phyloP scores from a whole-genome alignment of 2,888 invertebrate species.

The Synergus laeviventris region DNA sequence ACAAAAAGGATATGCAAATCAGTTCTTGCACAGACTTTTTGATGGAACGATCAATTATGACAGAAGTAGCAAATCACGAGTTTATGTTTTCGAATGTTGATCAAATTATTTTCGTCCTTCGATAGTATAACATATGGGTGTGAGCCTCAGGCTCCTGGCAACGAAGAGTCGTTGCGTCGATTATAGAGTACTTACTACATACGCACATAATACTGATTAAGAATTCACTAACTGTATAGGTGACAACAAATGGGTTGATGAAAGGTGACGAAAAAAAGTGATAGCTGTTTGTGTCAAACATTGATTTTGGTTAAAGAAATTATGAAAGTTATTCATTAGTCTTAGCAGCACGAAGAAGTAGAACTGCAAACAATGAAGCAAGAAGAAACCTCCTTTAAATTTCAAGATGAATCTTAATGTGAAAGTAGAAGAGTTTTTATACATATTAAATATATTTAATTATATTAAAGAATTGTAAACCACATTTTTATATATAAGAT shows the following conservation, averaged over 20 bases:
- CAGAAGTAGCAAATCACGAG: neutral
- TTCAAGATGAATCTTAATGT: slow-evolving; percentile 22
- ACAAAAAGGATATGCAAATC: neutral
- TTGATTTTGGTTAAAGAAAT: slow-evolving; percentile 18
- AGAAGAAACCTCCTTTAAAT: slow-evolving; percentile 18
- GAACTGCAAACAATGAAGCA: slow-evolving; percentile 16
- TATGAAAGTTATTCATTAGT: slow-evolving; percentile 26
- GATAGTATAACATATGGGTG: slow-evolving; percentile 29
- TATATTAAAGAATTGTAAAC: too few relatives aligned
- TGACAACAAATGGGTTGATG: slow-evolving; percentile 14
- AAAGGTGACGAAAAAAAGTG: slow-evolving; percentile 24
- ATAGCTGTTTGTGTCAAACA: neutral
- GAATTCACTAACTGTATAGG: slow-evolving; percentile 20
- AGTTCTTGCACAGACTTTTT: neutral
- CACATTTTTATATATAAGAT: too few relatives aligned
- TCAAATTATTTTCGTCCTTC: slow-evolving; percentile 28
- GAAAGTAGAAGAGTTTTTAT: slow-evolving; percentile 8
- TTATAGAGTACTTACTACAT: neutral
- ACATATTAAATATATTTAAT: neutral
- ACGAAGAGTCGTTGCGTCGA: slow-evolving; percentile 5
- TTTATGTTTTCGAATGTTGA: slow-evolving; percentile 3
- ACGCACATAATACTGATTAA: slow-evolving; percentile 7
- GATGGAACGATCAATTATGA: neutral
- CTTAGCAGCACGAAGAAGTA: neutral
- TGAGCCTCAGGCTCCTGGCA: slow-evolving; percentile 21